Evolutionary conservation across 2,113 vertebrate genomes (phyloP), one percentile per base, ranked within the genome.

Genomic region (Chitala chitala): DNA sequence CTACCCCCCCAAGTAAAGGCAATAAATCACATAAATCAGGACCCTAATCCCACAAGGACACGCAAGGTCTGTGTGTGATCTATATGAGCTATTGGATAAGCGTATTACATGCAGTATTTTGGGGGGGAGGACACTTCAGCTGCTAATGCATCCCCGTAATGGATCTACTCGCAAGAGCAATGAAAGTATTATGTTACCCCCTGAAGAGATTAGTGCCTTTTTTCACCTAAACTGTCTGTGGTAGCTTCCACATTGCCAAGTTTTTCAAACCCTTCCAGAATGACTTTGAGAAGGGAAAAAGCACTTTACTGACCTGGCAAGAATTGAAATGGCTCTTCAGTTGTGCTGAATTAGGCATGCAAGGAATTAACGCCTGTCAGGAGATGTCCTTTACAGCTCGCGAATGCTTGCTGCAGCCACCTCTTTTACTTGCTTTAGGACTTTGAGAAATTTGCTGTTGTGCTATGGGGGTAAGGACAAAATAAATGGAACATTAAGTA

Each of bases 131-230:
- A 51, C 29, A 73, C 63, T 77, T 55, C 20, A 69, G 72, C 68
- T 36, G 24, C 76, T 74, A 78, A 78, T 78, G 68, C 48, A 38
- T 73, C 38, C 76, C 70, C 44, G 5, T 78, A 74, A 78, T 77
- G 76, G 72, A 77, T 36, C 29, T 22, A 48, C 22, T 58, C 31
- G 42, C 56, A 64, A 36, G 44, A 24, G 56, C 68, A 68, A 38
- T 71, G 55, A 53, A 58, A 29, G 63, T 61, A 74, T 78, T 63
- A 64, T 61, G 40, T 64, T 55, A 38, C 51, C 51, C 69, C 44
- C 64, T 22, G 36, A 70, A 74, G 66, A 71, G 66, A 69, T 64
- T 38, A 74, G 69, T 10, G 6, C 71, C 36, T 69, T 29, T 59
- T 58, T 59, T 31, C 20, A 38, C 42, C 29, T 63, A 58, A 38